Conservation (phyloP, 1,140 invertebrate genomes). For the Calliphora vicina region DNA sequence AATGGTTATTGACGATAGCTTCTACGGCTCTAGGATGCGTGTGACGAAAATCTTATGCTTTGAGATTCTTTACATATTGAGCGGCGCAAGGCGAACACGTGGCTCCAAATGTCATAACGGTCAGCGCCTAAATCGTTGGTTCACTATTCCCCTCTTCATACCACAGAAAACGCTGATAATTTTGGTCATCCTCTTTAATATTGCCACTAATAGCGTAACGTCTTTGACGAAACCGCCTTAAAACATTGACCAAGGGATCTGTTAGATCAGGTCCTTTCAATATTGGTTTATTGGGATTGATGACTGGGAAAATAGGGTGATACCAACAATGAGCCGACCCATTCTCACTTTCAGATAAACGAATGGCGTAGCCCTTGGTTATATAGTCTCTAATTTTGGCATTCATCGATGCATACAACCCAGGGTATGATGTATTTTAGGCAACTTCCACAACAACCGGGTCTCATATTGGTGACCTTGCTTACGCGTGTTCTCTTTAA, state of each 20-base stretch:
- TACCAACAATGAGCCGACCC: not conserved
- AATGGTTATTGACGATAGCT: not conserved
- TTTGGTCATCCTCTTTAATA: conserved; percentile 4
- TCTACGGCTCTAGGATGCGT: not conserved
- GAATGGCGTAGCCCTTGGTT: not conserved
- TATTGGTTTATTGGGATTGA: conserved; percentile 11
- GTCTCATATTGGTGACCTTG: not conserved
- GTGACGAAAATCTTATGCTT: conserved; percentile 9
- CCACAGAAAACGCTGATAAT: conserved; percentile 16
- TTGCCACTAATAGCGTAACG: not conserved
- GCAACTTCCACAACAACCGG: conserved; percentile 22
- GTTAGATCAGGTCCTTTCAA: not conserved
- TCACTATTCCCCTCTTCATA: not conserved
- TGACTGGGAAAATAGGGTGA: not conserved
- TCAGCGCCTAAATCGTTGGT: not conserved
- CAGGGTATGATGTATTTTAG: conserved; percentile 28
- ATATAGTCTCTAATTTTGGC: not conserved
- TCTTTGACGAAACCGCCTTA: not conserved
- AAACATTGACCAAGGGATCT: conserved; percentile 44
- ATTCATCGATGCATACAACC: not conserved
- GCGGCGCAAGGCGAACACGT: not conserved
- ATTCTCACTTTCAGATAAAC: not conserved
- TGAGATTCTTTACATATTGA: not conserved
- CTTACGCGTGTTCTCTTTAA: not conserved
- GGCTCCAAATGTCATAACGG: not conserved